Base-by-base conservation (phyloP, 2,797 vertebrate species). In the Poecile montanus region DNA sequence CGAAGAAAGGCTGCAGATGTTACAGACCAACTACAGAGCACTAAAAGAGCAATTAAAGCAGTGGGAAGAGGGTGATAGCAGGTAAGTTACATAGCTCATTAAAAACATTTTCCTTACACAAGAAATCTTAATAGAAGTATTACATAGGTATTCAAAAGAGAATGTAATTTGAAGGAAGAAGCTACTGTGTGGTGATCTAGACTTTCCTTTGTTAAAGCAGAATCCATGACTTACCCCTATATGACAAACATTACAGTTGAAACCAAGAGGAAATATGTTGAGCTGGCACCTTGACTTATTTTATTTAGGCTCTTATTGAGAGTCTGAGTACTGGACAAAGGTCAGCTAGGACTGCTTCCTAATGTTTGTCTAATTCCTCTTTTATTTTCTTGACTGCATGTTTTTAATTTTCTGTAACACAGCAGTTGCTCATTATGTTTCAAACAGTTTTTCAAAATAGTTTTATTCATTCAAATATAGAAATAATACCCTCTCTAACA, bases 11-110 rank as follows among this genome's bases (percentile, higher is more conserved):
- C 97, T 99, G 72, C 98, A 97, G 96, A 98, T 98, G 92, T 98
- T 99, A 94, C 98, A 99, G 97, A 98, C 97, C 97, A 98, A 98
- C 98, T 99, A 98, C 98, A 99, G 97, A 97, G 97, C 96, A 54
- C 93, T 99, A 89, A 98, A 98, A 97, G 98, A 98, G 81, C 99
- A 99, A 95, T 98, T 99, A 96, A 99, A 98, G 91, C 98, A 98
- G 92, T 97, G 97, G 93, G 98, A 99, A 92, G 98, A 98, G 94
- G 95, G 94, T 9, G 95, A 96, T 93, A 97, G 97, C 97, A 94
- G 96, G 98, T 99, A 97, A 98, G 99, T 98, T 98, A 88, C 94
- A 72, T 79, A 94, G 92, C 92, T 97, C 94, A 82, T 97, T 97
- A 97, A 96, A 97, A 93, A 54, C 85, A 91, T 95, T 94, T 94